These are phyloP conservation scores for Sphaeramia orbicularis DNA, from an alignment of 2,797 vertebrate genomes.

Conservation along the genomic window DNA sequence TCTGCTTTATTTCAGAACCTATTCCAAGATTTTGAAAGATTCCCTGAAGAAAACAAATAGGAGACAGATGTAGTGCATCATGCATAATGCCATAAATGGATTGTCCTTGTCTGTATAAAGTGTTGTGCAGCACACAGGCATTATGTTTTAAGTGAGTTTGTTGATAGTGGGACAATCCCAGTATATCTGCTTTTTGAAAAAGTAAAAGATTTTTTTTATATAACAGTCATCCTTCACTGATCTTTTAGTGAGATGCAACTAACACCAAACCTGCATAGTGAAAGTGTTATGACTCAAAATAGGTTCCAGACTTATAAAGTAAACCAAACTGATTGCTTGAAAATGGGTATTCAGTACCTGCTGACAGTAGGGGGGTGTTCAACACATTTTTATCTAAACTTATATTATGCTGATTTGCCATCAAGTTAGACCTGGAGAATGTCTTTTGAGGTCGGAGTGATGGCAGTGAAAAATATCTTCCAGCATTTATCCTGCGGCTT, in stretches of 20 bases:
- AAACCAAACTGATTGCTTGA: slow-evolving; percentile 52
- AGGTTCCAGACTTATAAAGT: slow-evolving; percentile 42
- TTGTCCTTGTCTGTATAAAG: slow-evolving; percentile 29
- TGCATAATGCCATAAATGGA: not conserved
- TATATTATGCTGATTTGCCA: slow-evolving; percentile 41
- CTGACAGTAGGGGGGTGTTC: slow-evolving; percentile 35
- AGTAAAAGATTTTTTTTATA: no score
- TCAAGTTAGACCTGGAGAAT: slow-evolving; percentile 62
- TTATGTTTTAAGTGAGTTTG: slow-evolving; percentile 30
- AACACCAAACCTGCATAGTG: slow-evolving; percentile 43
- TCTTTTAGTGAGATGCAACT: slow-evolving; percentile 25
- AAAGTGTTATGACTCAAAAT: slow-evolving; percentile 50
- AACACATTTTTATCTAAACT: slow-evolving; percentile 35
- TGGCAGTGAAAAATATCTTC: slow-evolving; percentile 51
- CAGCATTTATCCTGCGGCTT: slow-evolving; percentile 57
- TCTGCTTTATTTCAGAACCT: slow-evolving; percentile 25
- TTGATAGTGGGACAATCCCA: slow-evolving; percentile 12
- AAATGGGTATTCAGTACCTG: slow-evolving; percentile 43
- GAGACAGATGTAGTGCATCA: not conserved
- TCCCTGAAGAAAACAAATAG: slow-evolving; percentile 25
- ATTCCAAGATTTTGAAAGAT: slow-evolving; percentile 18
- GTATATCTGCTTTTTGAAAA: slow-evolving; percentile 25
- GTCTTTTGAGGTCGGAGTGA: slow-evolving; percentile 60
- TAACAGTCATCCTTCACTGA: slow-evolving; percentile 31
- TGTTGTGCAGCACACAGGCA: slow-evolving; percentile 49